Conservation (phyloP, 2,888 invertebrate species). For the Cataglyphis albicans region DNA sequence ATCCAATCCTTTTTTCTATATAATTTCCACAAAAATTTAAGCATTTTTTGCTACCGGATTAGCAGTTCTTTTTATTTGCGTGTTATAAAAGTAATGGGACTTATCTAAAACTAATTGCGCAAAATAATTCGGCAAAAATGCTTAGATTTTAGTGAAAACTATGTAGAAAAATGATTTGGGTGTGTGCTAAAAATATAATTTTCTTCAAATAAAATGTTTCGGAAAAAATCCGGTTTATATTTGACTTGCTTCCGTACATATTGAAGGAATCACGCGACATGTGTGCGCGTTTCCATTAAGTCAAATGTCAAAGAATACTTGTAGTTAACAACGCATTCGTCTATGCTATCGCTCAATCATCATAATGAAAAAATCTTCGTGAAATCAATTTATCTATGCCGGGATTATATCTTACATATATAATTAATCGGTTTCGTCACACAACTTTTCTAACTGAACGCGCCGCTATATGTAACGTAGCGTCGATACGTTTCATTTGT, state of each 20-base stretch:
- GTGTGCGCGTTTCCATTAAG: slow-evolving; percentile 23
- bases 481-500: slow-evolving; percentile 22
- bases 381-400: not conserved
- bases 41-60: no score
- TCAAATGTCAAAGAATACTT: slow-evolving; percentile 11
- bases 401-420: not conserved
- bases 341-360: slow-evolving; percentile 19
- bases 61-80: no score
- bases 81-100: no score
- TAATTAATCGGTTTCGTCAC: not conserved
- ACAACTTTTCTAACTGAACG: slow-evolving; percentile 46
- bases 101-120: no score
- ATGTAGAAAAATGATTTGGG: no score
- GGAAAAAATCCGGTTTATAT: no score
- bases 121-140: no score
- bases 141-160: no score
- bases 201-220: no score
- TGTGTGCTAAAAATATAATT: no score
- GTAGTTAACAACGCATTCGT: slow-evolving; percentile 38
- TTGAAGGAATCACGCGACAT: slow-evolving; percentile 34
- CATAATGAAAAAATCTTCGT: slow-evolving; percentile 24
- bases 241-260: not conserved
- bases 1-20: no score
- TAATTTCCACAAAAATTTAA: no score
- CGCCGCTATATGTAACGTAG: not conserved